These are phyloP conservation scores for Synaphobranchus kaupii DNA, from an alignment of 2,797 vertebrate species.

Conservation along the genomic window DNA sequence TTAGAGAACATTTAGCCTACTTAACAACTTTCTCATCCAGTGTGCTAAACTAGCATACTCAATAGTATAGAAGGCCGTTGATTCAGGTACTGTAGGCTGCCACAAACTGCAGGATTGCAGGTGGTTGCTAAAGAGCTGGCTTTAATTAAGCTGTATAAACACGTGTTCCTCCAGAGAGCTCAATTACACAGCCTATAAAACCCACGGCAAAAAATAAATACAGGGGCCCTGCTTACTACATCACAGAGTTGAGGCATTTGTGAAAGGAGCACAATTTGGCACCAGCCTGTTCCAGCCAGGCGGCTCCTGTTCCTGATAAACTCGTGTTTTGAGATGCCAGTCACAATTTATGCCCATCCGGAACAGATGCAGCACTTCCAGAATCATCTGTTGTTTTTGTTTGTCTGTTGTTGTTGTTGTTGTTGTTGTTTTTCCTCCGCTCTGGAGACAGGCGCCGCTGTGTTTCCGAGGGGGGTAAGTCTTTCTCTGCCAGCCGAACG, in stretches of 20 bases:
- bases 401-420: background rate
- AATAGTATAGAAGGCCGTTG: too few species aligned
- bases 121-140: too few species aligned
- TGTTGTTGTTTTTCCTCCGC: background rate
- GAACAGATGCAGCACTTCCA: background rate
- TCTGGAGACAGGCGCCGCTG: background rate
- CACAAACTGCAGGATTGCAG: too few species aligned
- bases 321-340: background rate
- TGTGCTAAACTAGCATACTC: too few species aligned
- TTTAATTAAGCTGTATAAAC: background rate
- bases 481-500: background rate
- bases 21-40: too few species aligned
- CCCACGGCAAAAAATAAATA: background rate
- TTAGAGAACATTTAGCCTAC: too few species aligned
- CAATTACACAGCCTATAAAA: background rate
- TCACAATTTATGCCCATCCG: background rate
- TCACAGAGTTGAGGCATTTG: background rate
- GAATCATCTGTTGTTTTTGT: background rate
- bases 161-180: background rate
- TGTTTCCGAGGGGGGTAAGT: background rate
- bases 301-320: background rate
- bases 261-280: background rate
- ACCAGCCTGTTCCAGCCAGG: background rate
- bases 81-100: too few species aligned
- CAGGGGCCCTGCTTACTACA: background rate